These are phyloP conservation scores for Aphidius ervi DNA, from an alignment of 1,140 invertebrate species.

Conservation along the genomic window DNA sequence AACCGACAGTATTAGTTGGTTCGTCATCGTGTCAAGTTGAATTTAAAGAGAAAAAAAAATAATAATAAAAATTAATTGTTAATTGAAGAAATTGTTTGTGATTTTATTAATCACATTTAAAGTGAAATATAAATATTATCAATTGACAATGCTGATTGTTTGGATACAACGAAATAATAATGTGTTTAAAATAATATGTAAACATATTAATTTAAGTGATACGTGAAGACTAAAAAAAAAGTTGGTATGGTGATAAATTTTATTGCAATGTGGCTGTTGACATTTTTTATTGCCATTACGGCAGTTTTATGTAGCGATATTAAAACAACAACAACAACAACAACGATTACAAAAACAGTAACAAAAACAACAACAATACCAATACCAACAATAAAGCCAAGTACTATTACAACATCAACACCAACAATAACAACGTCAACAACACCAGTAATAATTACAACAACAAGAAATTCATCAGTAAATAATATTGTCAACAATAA, in stretches of 20 bases:
- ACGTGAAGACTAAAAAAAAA: slow-evolving; percentile 15
- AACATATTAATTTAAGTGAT: slow-evolving; percentile 3
- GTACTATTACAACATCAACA: too few species aligned
- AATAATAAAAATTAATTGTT: neutral
- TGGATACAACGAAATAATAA: slow-evolving; percentile 1
- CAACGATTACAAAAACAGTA: too few species aligned
- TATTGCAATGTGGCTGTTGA: slow-evolving; percentile 22
- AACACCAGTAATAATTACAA: too few species aligned
- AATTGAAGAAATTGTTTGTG: slow-evolving; percentile 1
- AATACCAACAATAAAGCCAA: neutral
- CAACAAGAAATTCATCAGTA: too few species aligned
- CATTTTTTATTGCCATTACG: slow-evolving; percentile 17
- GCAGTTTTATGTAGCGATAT: neutral
- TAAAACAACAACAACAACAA: neutral
- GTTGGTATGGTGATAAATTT: slow-evolving; percentile 14
- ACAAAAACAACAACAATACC: neutral
- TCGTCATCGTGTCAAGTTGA: neutral
- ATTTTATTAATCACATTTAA: neutral
- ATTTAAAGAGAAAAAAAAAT: neutral
- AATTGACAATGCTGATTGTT: slow-evolving; percentile 5
- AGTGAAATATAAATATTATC: neutral
- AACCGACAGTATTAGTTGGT: slow-evolving; percentile 12
- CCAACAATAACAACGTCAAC: too few species aligned
- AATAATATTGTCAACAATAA: slow-evolving; percentile 8
- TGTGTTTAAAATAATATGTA: slow-evolving; percentile 4